Base-by-base conservation (phyloP, 2,888 invertebrate species). In the Eremobia ochroleuca region DNA sequence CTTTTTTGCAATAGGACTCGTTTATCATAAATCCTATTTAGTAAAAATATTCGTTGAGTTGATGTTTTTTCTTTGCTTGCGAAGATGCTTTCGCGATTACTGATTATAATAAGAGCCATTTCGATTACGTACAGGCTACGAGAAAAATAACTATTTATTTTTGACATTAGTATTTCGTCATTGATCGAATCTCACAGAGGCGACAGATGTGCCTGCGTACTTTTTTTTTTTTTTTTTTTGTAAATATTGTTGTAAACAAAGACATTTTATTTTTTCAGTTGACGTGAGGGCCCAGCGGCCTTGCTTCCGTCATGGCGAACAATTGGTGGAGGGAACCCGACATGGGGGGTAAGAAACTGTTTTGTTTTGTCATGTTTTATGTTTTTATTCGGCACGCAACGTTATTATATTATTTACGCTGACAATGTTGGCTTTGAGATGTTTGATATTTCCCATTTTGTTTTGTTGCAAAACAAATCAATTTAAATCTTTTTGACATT, bases 311-410 rank as follows among this genome's bases (percentile, higher is more conserved):
- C 86, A 89, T 93, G 93, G 93, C 94, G 88, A 90, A 90, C 79
- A 93, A 90, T 86, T 94, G 92, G 92, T 94, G 94, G 94, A 92
- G 90, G 80, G 93, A 94, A 85, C 92, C 93, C 75, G 94, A 94
- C 81, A 91, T 93, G 91, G 93, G 93, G 88, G 95, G 95, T 94
- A 87, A 93, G 88, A 49, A 34, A 55, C 5, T 49, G n/a, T 43
- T 70, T 28, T n/a, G 18, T 59, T 52, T 43, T 13, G 0, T 52
- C 8, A 13, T 13, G 8, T 37, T 31, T 73, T 31, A 34, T n/a
- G 13, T 58, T 34, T 43, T 21, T 43, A 73, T 40, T 73, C 4
- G 1, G n/a, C 28, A 18, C 13, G 13, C 37, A 49, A 37, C 28
- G 71, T 13, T 34, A 34, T 69, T 46, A n/a, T 72, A 43, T n/a